Evolutionary conservation across 2,888 invertebrate species (phyloP), one percentile per base, ranked within the genome.

Genomic region (Chrysolina americana): DNA sequence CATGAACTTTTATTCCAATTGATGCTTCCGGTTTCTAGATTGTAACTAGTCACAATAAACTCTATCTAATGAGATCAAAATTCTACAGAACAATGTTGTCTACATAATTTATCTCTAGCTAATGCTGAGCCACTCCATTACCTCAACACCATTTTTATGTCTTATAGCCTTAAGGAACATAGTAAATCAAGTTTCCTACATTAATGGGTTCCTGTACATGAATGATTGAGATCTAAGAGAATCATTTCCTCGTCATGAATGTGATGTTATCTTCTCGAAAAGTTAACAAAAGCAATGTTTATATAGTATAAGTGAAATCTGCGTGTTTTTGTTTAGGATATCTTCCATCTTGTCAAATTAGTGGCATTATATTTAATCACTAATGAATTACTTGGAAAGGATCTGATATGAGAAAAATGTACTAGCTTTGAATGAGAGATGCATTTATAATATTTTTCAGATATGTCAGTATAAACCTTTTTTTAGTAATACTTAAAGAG

Each of bases 1-100:
- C 53, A 19, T 53, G 53, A 53, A 53, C 53, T 53, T 53, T 21
- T 53, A 44, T 15, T 44, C 15, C 44, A 53, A 48, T n/a, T 48
- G 17, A 10, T n/a, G 21, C 53, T 53, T 19, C 53, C 53, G 53
- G 53, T 53, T 13, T 19, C 13, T 53, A 13, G 21, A 53, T 9
- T 9, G 53, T 53, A 13, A 53, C 21, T 21, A 53, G 17, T 19
- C 23, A 23, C 53, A 53, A 53, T 21, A 19, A 53, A 53, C 21
- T 3, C 21, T 19, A 53, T 53, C 53, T 53, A 21, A 21, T 19
- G 21, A 11, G 13, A 53, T 53, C 53, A 13, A 13, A 53, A 53
- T 11, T 53, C 53, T 53, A 13, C 13, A 53, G 53, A 53, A 53
- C 53, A 21, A 21, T 53, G 53, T 53, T 53, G 53, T 53, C 21